Base-by-base conservation (phyloP, 2,797 vertebrate genomes). In the Tinamus major region DNA sequence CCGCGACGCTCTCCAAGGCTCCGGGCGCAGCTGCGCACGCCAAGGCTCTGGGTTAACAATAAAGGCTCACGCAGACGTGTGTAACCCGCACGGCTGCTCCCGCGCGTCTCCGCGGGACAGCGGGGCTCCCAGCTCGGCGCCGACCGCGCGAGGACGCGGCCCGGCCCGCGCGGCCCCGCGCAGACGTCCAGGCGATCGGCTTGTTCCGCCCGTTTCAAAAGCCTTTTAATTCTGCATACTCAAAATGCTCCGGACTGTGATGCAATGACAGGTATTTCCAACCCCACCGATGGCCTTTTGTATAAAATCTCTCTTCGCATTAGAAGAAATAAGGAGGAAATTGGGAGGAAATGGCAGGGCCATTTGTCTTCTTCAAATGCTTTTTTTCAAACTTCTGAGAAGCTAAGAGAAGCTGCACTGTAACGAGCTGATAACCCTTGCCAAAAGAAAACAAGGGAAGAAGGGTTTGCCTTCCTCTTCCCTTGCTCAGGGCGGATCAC, bases 1-100 rank as follows among this genome's bases (percentile, higher is more conserved):
- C 61, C 82, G 3, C 1, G 0, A 4, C 0, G 1, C 0, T 2
- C 18, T 27, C 19, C 7, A 11, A 9, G 20, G 3, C 0, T 35
- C 29, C 29, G 56, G 61, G 5, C 33, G 26, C 1, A 42, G 65
- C 6, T 41, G 41, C 1, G 20, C 65, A 42, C 9, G 87, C 71
- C 93, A 92, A n/a, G 10, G 27, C 24, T 55, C 48, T 56, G 87
- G 93, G 65, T 87, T 27, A 61, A 37, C 39, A 70, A 31, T 18
- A n/a, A 14, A 23, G 35, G 88, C 74, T 79, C 21, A 51, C 84
- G 79, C 92, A 79, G 29, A 17, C 12, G 10, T 14, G n/a, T n/a
- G n/a, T n/a, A n/a, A n/a, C n/a, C n/a, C n/a, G n/a, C n/a, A n/a
- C n/a, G n/a, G n/a, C n/a, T n/a, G n/a, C 3, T 59, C 11, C 14